These are phyloP conservation scores for Macrotis lagotis DNA, from an alignment of 2,113 vertebrate species.

Conservation along the genomic window DNA sequence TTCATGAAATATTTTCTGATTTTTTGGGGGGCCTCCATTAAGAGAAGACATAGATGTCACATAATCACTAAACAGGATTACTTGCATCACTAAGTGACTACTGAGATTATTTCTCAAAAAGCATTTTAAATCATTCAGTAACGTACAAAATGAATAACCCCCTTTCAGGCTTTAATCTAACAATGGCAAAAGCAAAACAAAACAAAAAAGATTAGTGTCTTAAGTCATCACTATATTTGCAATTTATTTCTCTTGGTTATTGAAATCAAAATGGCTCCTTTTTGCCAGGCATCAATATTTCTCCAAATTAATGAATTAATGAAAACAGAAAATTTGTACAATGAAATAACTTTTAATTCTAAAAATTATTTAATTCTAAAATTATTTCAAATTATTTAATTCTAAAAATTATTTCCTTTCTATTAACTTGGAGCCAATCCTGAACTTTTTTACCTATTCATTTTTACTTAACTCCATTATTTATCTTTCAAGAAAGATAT, in stretches of 20 bases:
- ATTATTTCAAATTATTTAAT: too few relatives aligned
- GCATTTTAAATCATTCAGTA: slow-evolving; percentile 3
- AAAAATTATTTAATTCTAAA: slow-evolving; percentile 30
- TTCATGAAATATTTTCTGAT: slow-evolving; percentile 7
- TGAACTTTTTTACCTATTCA: too few relatives aligned
- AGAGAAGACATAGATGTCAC: slow-evolving; percentile 10
- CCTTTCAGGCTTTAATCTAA: too few relatives aligned
- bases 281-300: neutral
- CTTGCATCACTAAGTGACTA: too few relatives aligned
- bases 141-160: neutral
- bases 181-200: too few relatives aligned
- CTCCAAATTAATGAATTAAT: slow-evolving; percentile 9
- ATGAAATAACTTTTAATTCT: neutral
- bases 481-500: too few relatives aligned
- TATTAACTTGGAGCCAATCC: too few relatives aligned
- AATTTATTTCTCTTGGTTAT: too few relatives aligned
- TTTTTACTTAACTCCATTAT: too few relatives aligned
- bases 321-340: neutral
- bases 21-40: slow-evolving; percentile 10
- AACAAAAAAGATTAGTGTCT: too few relatives aligned
- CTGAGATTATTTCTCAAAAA: slow-evolving; percentile 23
- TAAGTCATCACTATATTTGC: too few relatives aligned
- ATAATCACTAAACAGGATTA: neutral
- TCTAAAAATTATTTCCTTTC: slow-evolving; percentile 9
- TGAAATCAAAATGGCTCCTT: neutral